Base-by-base conservation (phyloP, 2,888 invertebrate species). In the Sphecodes monilicornis region DNA sequence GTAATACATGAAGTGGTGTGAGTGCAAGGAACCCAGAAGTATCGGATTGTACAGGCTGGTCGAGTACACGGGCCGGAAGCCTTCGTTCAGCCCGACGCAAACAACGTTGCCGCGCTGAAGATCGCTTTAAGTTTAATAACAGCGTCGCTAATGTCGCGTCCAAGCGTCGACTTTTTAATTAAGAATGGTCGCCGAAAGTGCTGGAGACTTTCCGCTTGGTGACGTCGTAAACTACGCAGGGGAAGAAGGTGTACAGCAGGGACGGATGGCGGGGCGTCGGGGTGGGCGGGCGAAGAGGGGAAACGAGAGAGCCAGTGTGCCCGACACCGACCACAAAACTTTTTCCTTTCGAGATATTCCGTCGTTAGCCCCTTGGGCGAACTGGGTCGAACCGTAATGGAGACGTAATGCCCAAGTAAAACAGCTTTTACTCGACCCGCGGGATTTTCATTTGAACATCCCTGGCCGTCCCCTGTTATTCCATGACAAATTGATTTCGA, bases 101-200 rank as follows among this genome's bases (percentile, higher is more conserved):
- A 72, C 71, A 71, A 54, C 41, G 64, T 22, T 16, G 64, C 54
- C 29, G 43, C 64, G 57, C 22, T 50, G 50, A 18, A 50, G 72
- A 60, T 72, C 72, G 72, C 46, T 72, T 68, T 43, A 80, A 68
- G 41, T 82, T 82, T 76, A 68, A 83, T 76, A 80, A 80, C 71
- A 22, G 26, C 32, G 29, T n/a, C 29, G 32, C 50, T 26, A 41
- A 32, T 10, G 76, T 50, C 50, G 50, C 50, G 50, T 22, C 50
- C 50, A 50, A 50, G 78, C 69, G 75, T 76, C 22, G 71, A 76
- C 66, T 76, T 83, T 83, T 83, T 83, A 81, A 83, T 83, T 83
- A 83, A 83, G 80, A 80, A 80, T 57, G 39, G 57, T 66, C 39
- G 46, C 29, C 82, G 29, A 71, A 82, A 71, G 70, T 43, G 57